A percentile compares a stretch with the other conserved stretches of the same genome.
Conservation (phyloP, 2,888 invertebrate species). For the Drosophila suboccidentalis region DNA sequence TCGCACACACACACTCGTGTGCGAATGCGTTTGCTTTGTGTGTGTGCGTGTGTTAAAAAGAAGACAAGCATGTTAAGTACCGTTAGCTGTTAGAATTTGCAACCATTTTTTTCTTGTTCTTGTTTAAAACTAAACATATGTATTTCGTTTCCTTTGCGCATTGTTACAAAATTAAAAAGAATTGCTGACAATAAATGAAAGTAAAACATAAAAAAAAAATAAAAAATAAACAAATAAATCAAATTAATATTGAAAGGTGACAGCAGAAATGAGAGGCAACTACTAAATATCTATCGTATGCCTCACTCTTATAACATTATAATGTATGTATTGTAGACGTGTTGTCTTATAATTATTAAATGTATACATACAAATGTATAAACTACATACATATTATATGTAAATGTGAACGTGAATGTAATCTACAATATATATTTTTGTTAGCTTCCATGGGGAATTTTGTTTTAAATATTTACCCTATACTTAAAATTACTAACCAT, state of each 20-base stretch:
- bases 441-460: constrained; percentile 46
- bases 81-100: constrained; percentile 34
- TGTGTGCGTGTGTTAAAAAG: constrained; percentile 20
- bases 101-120: constrained; percentile 9
- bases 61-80: constrained; percentile 42
- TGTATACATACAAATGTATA: constrained; percentile 14
- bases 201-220: constrained; percentile 28
- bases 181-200: constrained; percentile 75
- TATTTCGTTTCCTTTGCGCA: constrained; percentile 25
- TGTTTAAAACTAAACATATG: constrained; percentile 1
- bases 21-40: constrained; percentile 33
- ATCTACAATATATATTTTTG: constrained; percentile 29
- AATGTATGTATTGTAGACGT: background rate
- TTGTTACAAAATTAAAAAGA: constrained; percentile 38
- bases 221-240: constrained; percentile 17
- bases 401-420: constrained; percentile 31
- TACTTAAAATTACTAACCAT: constrained; percentile 2
- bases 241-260: constrained; percentile 22
- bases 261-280: constrained; percentile 5
- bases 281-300: constrained; percentile 13
- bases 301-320: constrained; percentile 26
- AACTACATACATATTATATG: background rate
- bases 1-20: constrained; percentile 21
- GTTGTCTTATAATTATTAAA: constrained; percentile 17
- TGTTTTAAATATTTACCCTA: constrained; percentile 39